A percentile compares a stretch with the other conserved stretches of the same genome.
phyloP scores from a whole-genome alignment of 2,888 invertebrate species.

The Rhaphigaster nebulosa region DNA sequence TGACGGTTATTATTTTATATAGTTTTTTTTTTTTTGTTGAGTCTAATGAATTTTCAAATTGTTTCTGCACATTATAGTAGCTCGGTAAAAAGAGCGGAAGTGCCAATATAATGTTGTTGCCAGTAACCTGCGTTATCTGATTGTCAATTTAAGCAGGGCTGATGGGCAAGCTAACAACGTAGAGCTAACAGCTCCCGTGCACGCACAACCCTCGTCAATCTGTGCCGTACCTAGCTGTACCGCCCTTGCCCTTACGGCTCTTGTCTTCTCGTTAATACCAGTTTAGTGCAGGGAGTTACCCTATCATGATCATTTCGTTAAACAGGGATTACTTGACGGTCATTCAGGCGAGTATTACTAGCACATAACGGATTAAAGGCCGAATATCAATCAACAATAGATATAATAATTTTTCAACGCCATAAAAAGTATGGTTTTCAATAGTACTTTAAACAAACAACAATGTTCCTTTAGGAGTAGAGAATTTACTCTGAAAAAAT shows the following conservation, averaged over 20 bases:
- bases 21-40: no score
- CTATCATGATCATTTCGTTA: background rate
- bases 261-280: slow-evolving; percentile 14
- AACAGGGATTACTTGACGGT: background rate
- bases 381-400: no score
- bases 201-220: slow-evolving; percentile 22
- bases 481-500: no score
- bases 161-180: background rate
- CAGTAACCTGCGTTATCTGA: background rate
- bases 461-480: no score
- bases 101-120: background rate
- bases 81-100: no score
- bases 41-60: no score
- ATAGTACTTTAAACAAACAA: no score
- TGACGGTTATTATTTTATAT: no score
- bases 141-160: background rate
- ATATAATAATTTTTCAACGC: no score
- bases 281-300: background rate
- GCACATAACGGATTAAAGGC: background rate
- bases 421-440: no score
- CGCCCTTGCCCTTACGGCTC: background rate
- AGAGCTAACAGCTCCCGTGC: background rate
- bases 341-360: background rate
- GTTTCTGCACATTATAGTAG: no score
- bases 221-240: background rate